These are phyloP conservation scores for Charina bottae DNA, from an alignment of 2,113 vertebrate genomes.

Conservation along the genomic window DNA sequence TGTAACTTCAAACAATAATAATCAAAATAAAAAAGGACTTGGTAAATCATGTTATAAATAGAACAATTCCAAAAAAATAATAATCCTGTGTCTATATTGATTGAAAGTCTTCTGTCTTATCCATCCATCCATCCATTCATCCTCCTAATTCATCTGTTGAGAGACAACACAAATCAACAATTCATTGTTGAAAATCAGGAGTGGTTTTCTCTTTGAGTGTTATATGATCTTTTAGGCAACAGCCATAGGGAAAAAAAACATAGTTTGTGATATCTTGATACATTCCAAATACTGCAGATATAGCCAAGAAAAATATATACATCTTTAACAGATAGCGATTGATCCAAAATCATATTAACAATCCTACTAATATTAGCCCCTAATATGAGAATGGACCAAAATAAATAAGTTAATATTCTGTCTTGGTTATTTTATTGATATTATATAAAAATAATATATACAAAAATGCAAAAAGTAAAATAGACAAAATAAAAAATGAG, in stretches of 20 bases:
- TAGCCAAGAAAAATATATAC: not conserved
- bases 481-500: not conserved
- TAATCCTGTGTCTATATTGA: no score
- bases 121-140: no score
- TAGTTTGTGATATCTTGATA: not conserved
- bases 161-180: no score
- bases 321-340: not conserved
- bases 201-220: no score
- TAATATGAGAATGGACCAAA: not conserved
- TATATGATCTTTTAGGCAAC: no score
- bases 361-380: not conserved
- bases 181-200: no score
- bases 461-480: not conserved
- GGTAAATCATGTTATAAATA: no score
- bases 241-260: not conserved
- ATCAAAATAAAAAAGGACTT: no score
- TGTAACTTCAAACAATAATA: no score
- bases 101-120: no score
- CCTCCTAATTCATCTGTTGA: no score
- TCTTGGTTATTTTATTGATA: not conserved
- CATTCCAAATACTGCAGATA: not conserved
- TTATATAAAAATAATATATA: not conserved
- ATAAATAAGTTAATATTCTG: not conserved
- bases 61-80: no score
- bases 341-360: not conserved